These are phyloP conservation scores for Chelon labrosus DNA, from an alignment of 2,797 vertebrate genomes.

Conservation along the genomic window DNA sequence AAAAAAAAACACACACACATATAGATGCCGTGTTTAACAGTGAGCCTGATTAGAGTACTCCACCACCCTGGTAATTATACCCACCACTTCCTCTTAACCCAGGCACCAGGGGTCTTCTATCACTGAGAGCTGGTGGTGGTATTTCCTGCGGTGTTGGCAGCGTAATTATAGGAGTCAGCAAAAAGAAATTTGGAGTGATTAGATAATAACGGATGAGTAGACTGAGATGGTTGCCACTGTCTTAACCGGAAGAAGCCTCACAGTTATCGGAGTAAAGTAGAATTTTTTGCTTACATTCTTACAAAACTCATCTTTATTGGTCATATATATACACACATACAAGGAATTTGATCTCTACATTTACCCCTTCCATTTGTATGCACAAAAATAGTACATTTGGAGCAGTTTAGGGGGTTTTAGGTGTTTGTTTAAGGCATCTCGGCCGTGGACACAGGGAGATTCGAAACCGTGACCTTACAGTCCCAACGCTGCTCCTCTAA, in stretches of 20 bases:
- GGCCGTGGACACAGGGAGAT: no score
- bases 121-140: slow-evolving; percentile 10
- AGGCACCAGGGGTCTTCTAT: slow-evolving; percentile 56
- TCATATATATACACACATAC: no score
- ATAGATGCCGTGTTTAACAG: slow-evolving; percentile 56
- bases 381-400: no score
- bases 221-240: slow-evolving; percentile 1
- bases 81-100: slow-evolving; percentile 57
- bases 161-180: slow-evolving; percentile 45
- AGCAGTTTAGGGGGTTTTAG: no score
- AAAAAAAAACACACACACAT: slow-evolving; percentile 20
- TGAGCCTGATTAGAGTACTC: slow-evolving; percentile 59
- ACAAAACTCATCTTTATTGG: no score
- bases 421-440: no score
- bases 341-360: no score
- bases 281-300: no score
- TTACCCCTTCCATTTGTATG: no score
- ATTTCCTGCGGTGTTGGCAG: slow-evolving; percentile 55
- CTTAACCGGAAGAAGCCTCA: background rate
- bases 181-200: slow-evolving; percentile 30
- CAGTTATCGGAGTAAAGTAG: no score
- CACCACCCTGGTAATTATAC: slow-evolving; percentile 55
- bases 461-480: no score
- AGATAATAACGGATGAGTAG: slow-evolving; percentile 16
- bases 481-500: no score